Percentiles rank a stretch among this genome's conserved stretches.
phyloP scores from a whole-genome alignment of 2,888 invertebrate genomes.

The Eupithecia tripunctaria region DNA sequence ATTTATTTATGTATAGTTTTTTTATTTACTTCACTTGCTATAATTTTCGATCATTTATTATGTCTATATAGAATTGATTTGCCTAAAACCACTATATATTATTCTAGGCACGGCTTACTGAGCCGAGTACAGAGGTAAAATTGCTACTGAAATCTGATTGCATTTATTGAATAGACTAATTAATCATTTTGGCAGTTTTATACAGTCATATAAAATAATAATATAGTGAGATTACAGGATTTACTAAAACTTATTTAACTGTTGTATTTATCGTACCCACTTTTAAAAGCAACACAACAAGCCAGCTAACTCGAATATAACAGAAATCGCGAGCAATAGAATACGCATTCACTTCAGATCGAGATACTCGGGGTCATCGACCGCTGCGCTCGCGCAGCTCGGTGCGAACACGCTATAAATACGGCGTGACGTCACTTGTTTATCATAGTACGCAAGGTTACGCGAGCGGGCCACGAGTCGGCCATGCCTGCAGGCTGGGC shows the following conservation, averaged over 20 bases:
- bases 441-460: constrained; percentile 82
- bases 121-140: background rate
- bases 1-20: too few species aligned
- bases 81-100: too few species aligned
- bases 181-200: background rate
- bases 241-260: background rate
- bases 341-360: constrained; percentile 57
- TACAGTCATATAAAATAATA: background rate
- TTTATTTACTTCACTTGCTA: too few species aligned
- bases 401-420: constrained; percentile 73
- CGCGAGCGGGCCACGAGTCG: constrained; percentile 61
- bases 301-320: constrained; percentile 33
- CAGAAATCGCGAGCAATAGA: constrained; percentile 39
- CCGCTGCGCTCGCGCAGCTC: constrained; percentile 69
- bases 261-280: background rate
- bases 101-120: too few species aligned
- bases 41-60: too few species aligned
- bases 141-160: background rate
- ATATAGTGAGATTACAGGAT: background rate
- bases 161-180: background rate
- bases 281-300: constrained; percentile 19
- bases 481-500: constrained; percentile 51
- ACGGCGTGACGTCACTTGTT: constrained; percentile 82
- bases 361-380: constrained; percentile 70
- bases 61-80: too few species aligned